These are phyloP conservation scores for Calosoma granatense DNA, from an alignment of 1,140 invertebrate species.

Conservation along the genomic window DNA sequence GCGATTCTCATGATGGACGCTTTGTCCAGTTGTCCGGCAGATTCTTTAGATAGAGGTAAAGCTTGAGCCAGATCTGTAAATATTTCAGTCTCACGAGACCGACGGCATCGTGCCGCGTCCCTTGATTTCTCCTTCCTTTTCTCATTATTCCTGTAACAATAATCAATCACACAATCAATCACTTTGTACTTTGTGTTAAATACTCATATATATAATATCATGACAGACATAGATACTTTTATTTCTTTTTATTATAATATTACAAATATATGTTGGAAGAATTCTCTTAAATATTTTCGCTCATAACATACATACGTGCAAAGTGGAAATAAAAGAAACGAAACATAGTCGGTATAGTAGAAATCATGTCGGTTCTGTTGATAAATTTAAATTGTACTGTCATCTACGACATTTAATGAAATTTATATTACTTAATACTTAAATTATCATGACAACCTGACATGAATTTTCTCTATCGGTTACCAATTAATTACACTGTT, in stretches of 20 bases:
- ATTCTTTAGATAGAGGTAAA: slow-evolving; percentile 66
- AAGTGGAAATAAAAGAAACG: too few species aligned
- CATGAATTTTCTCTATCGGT: too few species aligned
- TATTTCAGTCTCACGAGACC: slow-evolving; percentile 89
- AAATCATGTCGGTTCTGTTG: too few species aligned
- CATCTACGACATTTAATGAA: too few species aligned
- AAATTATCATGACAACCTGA: too few species aligned
- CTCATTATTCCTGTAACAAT: slow-evolving; percentile 76
- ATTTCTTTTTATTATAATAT: background rate
- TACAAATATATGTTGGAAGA: background rate
- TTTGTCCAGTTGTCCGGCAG: slow-evolving; percentile 83
- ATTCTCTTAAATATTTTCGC: background rate
- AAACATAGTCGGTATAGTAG: too few species aligned
- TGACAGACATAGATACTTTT: background rate
- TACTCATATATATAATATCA: background rate
- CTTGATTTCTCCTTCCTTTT: slow-evolving; percentile 94
- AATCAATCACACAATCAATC: slow-evolving; percentile 17
- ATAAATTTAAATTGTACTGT: too few species aligned
- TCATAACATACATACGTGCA: too few species aligned
- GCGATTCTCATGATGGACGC: slow-evolving; percentile 91
- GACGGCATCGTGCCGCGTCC: slow-evolving; percentile 83
- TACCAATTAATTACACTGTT: too few species aligned
- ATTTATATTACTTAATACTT: too few species aligned
- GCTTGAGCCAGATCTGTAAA: slow-evolving; percentile 77
- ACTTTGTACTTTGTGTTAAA: slow-evolving; percentile 4